Percentiles rank a stretch among this genome's conserved stretches.
These are phyloP conservation scores for Celastrina argiolus DNA, from an alignment of 2,888 invertebrate genomes.

Conservation along the genomic window DNA sequence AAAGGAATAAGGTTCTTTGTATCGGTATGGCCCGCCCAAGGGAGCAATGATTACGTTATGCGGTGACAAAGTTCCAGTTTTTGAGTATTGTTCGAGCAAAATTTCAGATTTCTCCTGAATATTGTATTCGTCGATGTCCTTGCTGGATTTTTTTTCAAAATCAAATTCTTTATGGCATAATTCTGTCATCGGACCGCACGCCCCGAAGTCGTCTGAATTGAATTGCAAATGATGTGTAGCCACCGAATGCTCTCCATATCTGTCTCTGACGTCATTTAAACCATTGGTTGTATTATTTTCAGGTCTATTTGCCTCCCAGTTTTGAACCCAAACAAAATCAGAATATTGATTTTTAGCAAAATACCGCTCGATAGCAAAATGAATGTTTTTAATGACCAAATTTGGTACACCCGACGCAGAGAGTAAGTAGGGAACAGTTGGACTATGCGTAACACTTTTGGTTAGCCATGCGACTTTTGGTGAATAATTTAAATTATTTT, in stretches of 20 bases:
- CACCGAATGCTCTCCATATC: slow-evolving; percentile 54
- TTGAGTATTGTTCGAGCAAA: slow-evolving; percentile 91
- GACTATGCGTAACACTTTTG: slow-evolving; percentile 96
- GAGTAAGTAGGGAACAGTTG: slow-evolving; percentile 92
- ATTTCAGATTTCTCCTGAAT: slow-evolving; percentile 90
- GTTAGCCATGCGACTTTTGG: slow-evolving; percentile 93
- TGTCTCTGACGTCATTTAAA: slow-evolving; percentile 54
- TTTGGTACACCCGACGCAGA: slow-evolving; percentile 87
- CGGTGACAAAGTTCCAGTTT: slow-evolving; percentile 90
- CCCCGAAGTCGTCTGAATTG: slow-evolving; percentile 56
- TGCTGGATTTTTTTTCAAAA: slow-evolving; percentile 86
- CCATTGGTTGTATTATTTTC: slow-evolving; percentile 50
- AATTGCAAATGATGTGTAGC: slow-evolving; percentile 60
- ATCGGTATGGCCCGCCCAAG: slow-evolving; percentile 94
- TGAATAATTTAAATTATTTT: slow-evolving; percentile 86
- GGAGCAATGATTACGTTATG: slow-evolving; percentile 95
- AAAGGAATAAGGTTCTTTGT: slow-evolving; percentile 91
- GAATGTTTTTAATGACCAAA: slow-evolving; percentile 92
- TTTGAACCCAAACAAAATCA: slow-evolving; percentile 94
- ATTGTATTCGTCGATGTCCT: slow-evolving; percentile 88
- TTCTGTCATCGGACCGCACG: slow-evolving; percentile 56
- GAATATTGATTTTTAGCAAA: slow-evolving; percentile 90
- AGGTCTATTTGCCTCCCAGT: slow-evolving; percentile 79
- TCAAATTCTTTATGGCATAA: slow-evolving; percentile 60
- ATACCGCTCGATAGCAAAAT: slow-evolving; percentile 96